phyloP scores from a whole-genome alignment of 2,113 vertebrate species.

The Pan paniscus region DNA sequence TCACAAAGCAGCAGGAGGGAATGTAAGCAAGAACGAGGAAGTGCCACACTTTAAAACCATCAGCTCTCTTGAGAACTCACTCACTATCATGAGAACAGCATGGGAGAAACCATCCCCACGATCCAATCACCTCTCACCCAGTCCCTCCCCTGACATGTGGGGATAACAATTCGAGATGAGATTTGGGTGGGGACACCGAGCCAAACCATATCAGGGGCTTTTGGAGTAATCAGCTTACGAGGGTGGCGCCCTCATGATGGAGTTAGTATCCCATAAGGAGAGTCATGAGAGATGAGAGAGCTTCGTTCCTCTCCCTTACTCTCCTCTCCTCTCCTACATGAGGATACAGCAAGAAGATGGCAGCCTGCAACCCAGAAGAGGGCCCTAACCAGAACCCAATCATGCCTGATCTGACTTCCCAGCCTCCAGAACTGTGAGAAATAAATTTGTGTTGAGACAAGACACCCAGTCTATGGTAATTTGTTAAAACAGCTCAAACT shows the following conservation, averaged over 20 bases:
- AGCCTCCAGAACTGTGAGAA: neutral
- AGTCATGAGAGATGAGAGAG: neutral
- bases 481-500: neutral
- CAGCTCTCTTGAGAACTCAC: too few relatives aligned
- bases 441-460: too few relatives aligned
- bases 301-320: neutral
- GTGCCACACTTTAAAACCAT: too few relatives aligned
- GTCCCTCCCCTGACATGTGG: too few relatives aligned
- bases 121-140: too few relatives aligned
- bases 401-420: neutral
- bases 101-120: too few relatives aligned
- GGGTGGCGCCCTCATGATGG: neutral
- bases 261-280: neutral
- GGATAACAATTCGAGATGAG: too few relatives aligned
- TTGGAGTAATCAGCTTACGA: neutral
- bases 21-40: too few relatives aligned
- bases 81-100: too few relatives aligned
- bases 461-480: neutral
- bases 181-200: too few relatives aligned
- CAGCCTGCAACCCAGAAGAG: neutral
- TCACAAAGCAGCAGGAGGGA: too few relatives aligned
- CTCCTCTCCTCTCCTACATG: too few relatives aligned
- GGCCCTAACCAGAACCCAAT: neutral
- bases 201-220: neutral
- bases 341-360: neutral